Evolutionary conservation across 92 coral and sea anemone genomes (phyloP), one percentile per base, ranked within the genome.

Genomic region (Phenganax stokvisi): DNA sequence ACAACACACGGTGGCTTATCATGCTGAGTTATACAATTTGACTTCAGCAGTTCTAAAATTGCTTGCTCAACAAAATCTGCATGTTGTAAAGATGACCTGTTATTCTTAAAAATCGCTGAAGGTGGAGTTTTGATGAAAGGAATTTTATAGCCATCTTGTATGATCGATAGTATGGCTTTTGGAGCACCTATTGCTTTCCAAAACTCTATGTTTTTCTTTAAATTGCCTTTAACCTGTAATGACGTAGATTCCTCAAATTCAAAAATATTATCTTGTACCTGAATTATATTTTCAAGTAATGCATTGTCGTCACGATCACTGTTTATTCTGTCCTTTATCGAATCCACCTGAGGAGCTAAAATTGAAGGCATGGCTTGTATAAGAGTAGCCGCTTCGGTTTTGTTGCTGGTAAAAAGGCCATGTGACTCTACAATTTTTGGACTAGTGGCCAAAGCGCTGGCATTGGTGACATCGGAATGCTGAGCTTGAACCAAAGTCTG

Each of bases 61-160:
- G 85, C 85, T 20, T 54, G 27, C 17, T 72, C 9, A 12, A 71
- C 80, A 55, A 81, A 71, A 8, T 81, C 53, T 8, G 53, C 11
- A 73, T 51, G 51, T 12, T 56, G 7, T 27, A 27, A 17, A 27
- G 84, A 77, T 16, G 63, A 66, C 51, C 67, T 65, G 13, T 80
- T 59, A 59, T 59, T 59, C 3, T 5, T 59, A 12, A 59, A 59
- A 9, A 59, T 15, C 6, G 6, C 12, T 9, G 65, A 6, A 6
- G 73, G 47, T 68, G 73, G 73, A 30, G 3, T 9, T 5, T 20
- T 7, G 7, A 17, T 12, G 5, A 68, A 28, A 37, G 73, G 73
- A 27, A 68, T 20, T 12, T 68, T 27, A 68, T 68, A 68, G 8
- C 73, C 73, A 6, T 3, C 73, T 9, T 3, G 8, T 3, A 68